Evolutionary conservation across 1,140 invertebrate species (phyloP), one percentile per base, ranked within the genome.

Genomic region (Drosophila arizonae): DNA sequence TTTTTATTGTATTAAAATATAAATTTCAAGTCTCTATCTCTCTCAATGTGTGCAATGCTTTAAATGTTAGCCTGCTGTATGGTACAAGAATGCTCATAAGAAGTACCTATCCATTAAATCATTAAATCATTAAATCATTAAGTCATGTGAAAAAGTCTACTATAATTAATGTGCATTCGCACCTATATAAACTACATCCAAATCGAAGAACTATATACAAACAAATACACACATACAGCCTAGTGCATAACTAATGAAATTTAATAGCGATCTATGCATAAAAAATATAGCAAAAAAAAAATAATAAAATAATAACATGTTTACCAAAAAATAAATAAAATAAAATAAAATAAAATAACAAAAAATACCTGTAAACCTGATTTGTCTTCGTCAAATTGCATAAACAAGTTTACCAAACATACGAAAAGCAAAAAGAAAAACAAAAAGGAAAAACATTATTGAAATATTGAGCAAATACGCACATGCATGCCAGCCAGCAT

Each of bases 41-140:
- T 33, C 33, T 84, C 51, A 36, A 81, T 86, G 68, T 88, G 75
- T 74, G 76, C 84, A 68, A 86, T 70, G 84, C 84, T 87, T 87
- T 87, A 80, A 88, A 84, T 87, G 84, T 87, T 88, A 88, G 79
- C 84, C 84, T 88, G 84, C 84, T 88, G 72, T 88, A 78, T 72
- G 84, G 84, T 88, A 88, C 84, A 88, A 88, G 56, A 84, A 54
- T 69, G 72, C 88, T 78, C 58, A 84, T 80, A 78, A 72, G 69
- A 75, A 84, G 84, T 88, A 88, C 84, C 84, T 88, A 84, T 70
- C 69, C 72, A 64, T 75, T 70, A 88, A 75, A 81, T 17, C 17
- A 46, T 17, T 17, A 46, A 46, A 9, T 46, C 36, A 72, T 33
- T 33, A 9, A 33, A 33, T 57, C 62, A 72, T 33, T 33, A 9